Percentiles rank a stretch among this genome's conserved stretches.
Evolutionary conservation across 1,140 invertebrate genomes (phyloP).

Genomic region (Drosophila nasuta): DNA sequence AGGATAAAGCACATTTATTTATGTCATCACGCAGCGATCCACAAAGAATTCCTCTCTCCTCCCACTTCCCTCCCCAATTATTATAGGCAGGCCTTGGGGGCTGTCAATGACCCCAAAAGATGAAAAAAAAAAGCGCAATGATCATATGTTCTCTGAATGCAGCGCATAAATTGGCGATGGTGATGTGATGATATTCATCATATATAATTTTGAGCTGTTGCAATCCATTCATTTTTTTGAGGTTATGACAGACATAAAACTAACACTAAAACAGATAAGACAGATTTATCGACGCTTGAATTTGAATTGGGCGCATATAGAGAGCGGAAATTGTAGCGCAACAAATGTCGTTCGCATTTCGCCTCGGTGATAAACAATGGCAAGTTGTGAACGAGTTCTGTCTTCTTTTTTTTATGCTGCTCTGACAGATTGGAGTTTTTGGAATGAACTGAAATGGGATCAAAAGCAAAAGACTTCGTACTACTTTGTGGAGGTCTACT

Average conservation of each 20-base stretch:
- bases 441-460: background rate
- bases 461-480: background rate
- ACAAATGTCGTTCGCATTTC: slow-evolving; percentile 40
- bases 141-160: slow-evolving; percentile 2
- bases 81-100: background rate
- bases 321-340: slow-evolving; percentile 36
- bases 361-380: slow-evolving; percentile 28
- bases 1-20: slow-evolving; percentile 30
- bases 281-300: slow-evolving; percentile 19
- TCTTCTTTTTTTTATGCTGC: background rate
- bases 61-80: background rate
- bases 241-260: slow-evolving; percentile 13
- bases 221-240: slow-evolving; percentile 1
- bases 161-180: background rate
- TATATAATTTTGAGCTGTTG: background rate
- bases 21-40: background rate
- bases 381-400: slow-evolving; percentile 28
- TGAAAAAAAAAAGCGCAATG: background rate
- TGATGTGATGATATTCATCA: too few relatives aligned
- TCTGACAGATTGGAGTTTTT: slow-evolving; percentile 15
- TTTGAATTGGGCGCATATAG: slow-evolving; percentile 36
- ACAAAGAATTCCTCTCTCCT: background rate
- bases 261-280: slow-evolving; percentile 18
- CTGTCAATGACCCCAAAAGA: slow-evolving; percentile 25
- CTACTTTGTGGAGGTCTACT: slow-evolving; percentile 10